Evolutionary conservation across 2,888 invertebrate genomes (phyloP).

Genomic region (Polydrusus tereticollis): DNA sequence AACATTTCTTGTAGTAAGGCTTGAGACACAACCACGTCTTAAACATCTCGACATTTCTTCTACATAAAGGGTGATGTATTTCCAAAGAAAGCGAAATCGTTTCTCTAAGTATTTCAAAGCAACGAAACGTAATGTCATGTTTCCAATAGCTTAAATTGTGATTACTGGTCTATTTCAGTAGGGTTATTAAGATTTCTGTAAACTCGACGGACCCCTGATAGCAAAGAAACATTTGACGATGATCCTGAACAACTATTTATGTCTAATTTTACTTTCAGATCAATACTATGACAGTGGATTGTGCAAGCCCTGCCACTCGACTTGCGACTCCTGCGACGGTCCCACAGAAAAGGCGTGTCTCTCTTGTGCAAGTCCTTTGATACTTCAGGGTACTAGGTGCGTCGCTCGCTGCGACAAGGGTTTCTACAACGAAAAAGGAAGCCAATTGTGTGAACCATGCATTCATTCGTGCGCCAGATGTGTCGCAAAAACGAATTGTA

Average conservation of each 20-base stretch:
- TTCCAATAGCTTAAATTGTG: neutral
- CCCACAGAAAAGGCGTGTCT: conserved; percentile 80
- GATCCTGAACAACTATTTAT: no score
- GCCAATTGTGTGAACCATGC: conserved; percentile 78
- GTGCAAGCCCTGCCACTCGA: conserved; percentile 82
- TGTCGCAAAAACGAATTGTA: conserved; percentile 84
- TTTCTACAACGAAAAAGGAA: conserved; percentile 76
- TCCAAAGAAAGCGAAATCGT: neutral
- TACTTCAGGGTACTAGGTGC: conserved; percentile 81
- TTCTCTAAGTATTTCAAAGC: neutral
- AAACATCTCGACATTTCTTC: neutral
- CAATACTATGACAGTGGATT: conserved; percentile 80
- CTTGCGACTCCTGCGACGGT: conserved; percentile 88
- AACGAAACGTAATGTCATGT: neutral
- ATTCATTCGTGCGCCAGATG: conserved; percentile 84
- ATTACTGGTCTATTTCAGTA: neutral
- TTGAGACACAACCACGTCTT: neutral
- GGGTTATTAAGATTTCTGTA: no score
- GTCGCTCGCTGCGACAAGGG: conserved; percentile 83
- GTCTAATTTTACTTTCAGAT: conserved; percentile 70
- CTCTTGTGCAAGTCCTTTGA: conserved; percentile 80
- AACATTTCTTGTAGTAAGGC: neutral
- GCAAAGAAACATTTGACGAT: no score
- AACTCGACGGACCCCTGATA: no score
- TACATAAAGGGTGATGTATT: neutral